These are phyloP conservation scores for Eledona agricola DNA, from an alignment of 2,888 invertebrate genomes.

Conservation along the genomic window DNA sequence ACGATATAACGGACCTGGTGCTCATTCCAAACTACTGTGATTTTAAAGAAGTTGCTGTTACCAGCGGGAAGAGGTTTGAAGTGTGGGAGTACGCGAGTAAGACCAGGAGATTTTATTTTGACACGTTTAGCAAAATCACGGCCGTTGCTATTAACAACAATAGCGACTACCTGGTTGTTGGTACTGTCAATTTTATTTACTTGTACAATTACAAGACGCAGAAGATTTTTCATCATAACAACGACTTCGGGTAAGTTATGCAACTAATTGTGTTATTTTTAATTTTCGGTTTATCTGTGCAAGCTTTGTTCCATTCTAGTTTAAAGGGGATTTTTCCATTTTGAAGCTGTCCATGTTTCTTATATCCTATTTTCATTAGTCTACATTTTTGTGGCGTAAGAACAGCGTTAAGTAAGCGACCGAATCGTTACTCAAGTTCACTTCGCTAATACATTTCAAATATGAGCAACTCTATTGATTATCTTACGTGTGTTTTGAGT, in stretches of 20 bases:
- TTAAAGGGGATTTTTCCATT: too few species aligned
- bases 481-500: too few species aligned
- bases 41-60: conserved; percentile 9
- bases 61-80: conserved; percentile 9
- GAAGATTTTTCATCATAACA: conserved; percentile 2
- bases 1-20: conserved; percentile 4
- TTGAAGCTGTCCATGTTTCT: too few species aligned
- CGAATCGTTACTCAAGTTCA: too few species aligned
- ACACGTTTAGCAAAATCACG: conserved; percentile 3
- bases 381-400: too few species aligned
- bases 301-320: too few species aligned
- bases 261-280: conserved; percentile 10
- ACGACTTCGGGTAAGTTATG: conserved; percentile 23
- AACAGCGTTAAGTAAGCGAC: too few species aligned
- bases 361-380: too few species aligned
- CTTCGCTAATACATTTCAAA: too few species aligned
- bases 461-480: too few species aligned
- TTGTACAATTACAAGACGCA: conserved; percentile 7
- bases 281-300: too few species aligned
- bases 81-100: conserved; percentile 16
- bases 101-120: conserved; percentile 8
- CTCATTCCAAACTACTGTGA: conserved; percentile 1
- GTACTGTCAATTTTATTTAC: conserved; percentile 8
- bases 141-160: conserved; percentile 1
- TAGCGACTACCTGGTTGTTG: conserved; percentile 9